Percentiles rank a stretch among this genome's conserved stretches.
phyloP scores from a whole-genome alignment of 2,888 invertebrate species.

The Torymus texanus region DNA sequence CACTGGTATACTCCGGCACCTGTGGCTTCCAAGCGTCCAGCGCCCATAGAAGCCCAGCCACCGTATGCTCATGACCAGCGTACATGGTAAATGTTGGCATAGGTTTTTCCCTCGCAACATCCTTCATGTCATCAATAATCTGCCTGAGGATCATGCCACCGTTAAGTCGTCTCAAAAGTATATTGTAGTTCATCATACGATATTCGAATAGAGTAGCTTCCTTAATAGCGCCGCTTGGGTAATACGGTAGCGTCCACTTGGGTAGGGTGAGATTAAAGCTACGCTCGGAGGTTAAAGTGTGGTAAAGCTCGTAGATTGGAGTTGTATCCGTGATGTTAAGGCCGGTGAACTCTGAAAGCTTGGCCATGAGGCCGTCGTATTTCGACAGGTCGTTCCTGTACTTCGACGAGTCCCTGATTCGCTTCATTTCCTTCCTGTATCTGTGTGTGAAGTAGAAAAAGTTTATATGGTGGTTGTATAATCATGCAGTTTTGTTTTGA shows the following conservation, averaged over 20 bases:
- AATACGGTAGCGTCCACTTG: conserved; percentile 77
- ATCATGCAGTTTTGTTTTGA: no score
- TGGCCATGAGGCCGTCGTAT: conserved; percentile 57
- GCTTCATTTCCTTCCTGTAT: conserved; percentile 58
- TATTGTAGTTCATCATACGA: conserved; percentile 77
- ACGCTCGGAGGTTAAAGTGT: conserved; percentile 73
- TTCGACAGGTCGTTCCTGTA: conserved; percentile 50
- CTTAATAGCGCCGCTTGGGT: conserved; percentile 76
- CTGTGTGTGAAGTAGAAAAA: conserved; percentile 42
- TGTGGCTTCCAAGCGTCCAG: no score
- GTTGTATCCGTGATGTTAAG: conserved; percentile 56
- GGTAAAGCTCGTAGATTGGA: conserved; percentile 62
- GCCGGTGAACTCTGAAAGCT: conserved; percentile 59
- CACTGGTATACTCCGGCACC: no score
- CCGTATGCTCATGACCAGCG: no score
- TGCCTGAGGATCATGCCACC: conserved; percentile 74
- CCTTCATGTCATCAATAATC: conserved; percentile 56
- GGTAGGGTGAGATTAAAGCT: conserved; percentile 78
- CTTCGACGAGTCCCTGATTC: conserved; percentile 56
- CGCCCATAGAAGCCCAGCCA: no score
- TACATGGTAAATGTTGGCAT: no score
- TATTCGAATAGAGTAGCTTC: conserved; percentile 77
- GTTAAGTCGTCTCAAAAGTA: conserved; percentile 76
- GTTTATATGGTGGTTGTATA: no score
- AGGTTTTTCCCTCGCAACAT: conserved; percentile 56